Evolutionary conservation across 2,113 vertebrate species (phyloP), one percentile per base, ranked within the genome.

Genomic region (Maccullochella peelii): DNA sequence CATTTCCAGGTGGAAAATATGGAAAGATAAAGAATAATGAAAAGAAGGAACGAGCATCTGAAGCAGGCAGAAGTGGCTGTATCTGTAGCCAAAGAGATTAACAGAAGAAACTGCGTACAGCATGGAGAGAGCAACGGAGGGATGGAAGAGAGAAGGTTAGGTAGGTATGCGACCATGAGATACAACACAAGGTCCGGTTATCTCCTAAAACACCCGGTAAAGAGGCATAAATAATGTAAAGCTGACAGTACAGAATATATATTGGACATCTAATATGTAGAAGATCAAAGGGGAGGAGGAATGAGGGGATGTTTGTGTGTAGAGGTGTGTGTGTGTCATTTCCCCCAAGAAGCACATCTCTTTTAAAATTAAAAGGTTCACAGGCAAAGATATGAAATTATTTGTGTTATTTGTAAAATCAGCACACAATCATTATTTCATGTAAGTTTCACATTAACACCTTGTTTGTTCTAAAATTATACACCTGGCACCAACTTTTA

Each of bases 181-280:
- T 88, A 88, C 78, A 84, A 89, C 82, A 67, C 44, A 33, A 27
- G 55, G 63, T 68, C 65, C 69, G 7, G 85, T 76, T 91, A 91
- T 90, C 90, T 88, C 62, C 62, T 62, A 9, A 87, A 74, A 85
- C 90, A 90, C 61, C 90, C 33, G 86, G 38, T 80, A 68, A 86
- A 90, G 81, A 88, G 36, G 77, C 72, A 85, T 72, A 68, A 71
- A 86, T 79, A 88, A 89, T 80, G 77, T 82, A 77, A 84, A 78
- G 83, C 83, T 83, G 76, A 85, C 90, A 52, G 85, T 70, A 84
- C 47, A 55, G 74, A 76, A 78, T 87, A 67, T 84, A 61, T 85
- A 77, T 80, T 86, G 69, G 12, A 82, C 66, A 38, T 62, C 30
- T 77, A 27, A 70, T 74, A 77, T 67, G 61, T 47, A 65, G 20